Evolutionary conservation across 1,140 invertebrate genomes (phyloP).

Genomic region (Plodia interpunctella): DNA sequence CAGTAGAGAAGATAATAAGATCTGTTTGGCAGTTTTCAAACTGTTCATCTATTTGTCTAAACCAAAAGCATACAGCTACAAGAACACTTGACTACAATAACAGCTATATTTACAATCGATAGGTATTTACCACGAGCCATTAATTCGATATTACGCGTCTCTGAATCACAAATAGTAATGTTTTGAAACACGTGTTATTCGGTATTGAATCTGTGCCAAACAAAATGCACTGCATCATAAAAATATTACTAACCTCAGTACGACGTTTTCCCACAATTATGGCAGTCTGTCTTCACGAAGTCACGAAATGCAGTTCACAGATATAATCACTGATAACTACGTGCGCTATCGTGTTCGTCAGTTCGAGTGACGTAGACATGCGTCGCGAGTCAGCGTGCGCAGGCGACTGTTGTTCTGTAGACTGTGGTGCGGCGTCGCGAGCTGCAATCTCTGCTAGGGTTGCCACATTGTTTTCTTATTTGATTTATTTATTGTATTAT

Average conservation of each 20-base stretch:
- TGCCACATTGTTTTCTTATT: background rate
- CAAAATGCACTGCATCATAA: constrained; percentile 2
- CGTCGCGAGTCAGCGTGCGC: background rate
- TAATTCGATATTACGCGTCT: background rate
- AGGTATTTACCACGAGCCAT: background rate
- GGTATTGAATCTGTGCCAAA: background rate
- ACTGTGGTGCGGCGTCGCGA: background rate
- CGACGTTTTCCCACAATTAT: constrained; percentile 2
- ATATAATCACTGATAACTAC: constrained; percentile 3
- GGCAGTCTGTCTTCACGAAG: background rate
- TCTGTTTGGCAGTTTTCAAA: too few species aligned
- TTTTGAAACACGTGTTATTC: constrained; percentile 3
- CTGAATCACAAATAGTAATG: background rate
- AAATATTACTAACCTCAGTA: background rate
- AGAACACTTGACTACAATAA: too few species aligned
- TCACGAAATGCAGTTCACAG: background rate
- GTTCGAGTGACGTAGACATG: background rate
- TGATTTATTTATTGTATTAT: too few species aligned
- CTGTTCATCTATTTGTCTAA: too few species aligned
- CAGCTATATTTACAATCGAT: background rate
- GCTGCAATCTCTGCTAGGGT: background rate
- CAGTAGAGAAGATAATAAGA: too few species aligned
- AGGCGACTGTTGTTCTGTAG: background rate
- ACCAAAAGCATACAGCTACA: too few species aligned
- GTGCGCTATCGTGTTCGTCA: background rate